Evolutionary conservation across 2,113 vertebrate species (phyloP), one percentile per base, ranked within the genome.

Genomic region (Elachura formosa): DNA sequence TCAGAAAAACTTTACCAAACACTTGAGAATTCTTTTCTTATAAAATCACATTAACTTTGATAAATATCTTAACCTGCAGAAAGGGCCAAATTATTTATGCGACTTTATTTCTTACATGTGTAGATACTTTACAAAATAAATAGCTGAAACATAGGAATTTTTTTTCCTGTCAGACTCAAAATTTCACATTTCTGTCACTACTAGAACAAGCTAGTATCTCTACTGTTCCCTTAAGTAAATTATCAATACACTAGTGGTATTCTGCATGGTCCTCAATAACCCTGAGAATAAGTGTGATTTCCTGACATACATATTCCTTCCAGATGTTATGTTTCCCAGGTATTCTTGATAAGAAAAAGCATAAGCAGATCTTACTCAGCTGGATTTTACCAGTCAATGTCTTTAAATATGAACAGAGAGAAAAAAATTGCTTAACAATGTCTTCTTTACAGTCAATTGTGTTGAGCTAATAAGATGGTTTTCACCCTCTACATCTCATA

Each of bases 281-380:
- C 89, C 96, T 28, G 95, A 94, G 25, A 94, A 83, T n/a, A 96
- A 93, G 59, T 75, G 36, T 74, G 82, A 90, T 52, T 91, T 94
- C 76, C 86, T 94, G 80, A 93, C 86, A 89, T 96, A 98, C 98
- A 98, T 98, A 97, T 98, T 99, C 97, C 97, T 98, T 93, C 98
- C 98, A 86, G 98, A 98, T 95, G 98, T 98, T 76, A 98, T 98
- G 98, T 89, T 99, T 98, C 41, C 98, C 98, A 5, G 98, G 84
- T 98, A 98, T 75, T 99, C 98, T 87, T 98, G 98, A 96, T 99
- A 98, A 94, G 98, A 98, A 92, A 99, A 99, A 62, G 97, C 97
- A 15, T 98, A 98, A 77, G 98, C 98, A 46, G 98, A 98, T 86
- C 98, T 98, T 67, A 97, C 94, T 21, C 98, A 98, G 93, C 98